Evolutionary conservation across 2,888 invertebrate genomes (phyloP).

Genomic region (Callyntrura sp.): DNA sequence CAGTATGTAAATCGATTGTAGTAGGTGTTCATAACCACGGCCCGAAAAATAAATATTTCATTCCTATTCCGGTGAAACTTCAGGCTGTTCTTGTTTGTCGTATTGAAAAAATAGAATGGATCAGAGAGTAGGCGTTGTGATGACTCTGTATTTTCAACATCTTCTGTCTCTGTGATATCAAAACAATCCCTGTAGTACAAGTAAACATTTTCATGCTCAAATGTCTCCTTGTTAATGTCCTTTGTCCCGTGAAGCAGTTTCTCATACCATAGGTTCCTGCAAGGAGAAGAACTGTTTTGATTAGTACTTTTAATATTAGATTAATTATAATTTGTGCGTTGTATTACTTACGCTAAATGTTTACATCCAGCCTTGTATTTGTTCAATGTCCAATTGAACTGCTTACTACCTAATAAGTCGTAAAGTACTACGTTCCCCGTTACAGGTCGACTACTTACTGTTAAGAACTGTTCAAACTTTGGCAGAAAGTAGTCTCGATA

Average conservation of each 20-base stretch:
- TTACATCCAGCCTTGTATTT: conserved; percentile 73
- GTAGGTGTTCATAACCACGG: conserved; percentile 81
- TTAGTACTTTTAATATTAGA: too few species aligned
- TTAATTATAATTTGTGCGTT: too few species aligned
- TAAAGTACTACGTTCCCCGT: conserved; percentile 81
- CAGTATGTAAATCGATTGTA: conserved; percentile 82
- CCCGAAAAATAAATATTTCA: conserved; percentile 81
- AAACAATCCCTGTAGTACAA: conserved; percentile 78
- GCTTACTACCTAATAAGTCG: conserved; percentile 75
- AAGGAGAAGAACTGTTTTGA: too few species aligned
- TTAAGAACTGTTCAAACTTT: conserved; percentile 82
- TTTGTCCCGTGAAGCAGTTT: conserved; percentile 46
- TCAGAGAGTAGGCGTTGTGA: too few species aligned
- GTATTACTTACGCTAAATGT: too few species aligned
- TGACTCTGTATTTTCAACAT: too few species aligned
- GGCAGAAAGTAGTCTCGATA: conserved; percentile 79
- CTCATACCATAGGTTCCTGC: conserved; percentile 73
- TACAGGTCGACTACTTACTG: conserved; percentile 74
- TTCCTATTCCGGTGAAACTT: conserved; percentile 79
- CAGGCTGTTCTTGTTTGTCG: conserved; percentile 79
- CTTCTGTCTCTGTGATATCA: background rate
- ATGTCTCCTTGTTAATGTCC: conserved; percentile 37
- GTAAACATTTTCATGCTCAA: conserved; percentile 78
- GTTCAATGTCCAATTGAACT: conserved; percentile 66
- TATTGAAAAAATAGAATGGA: conserved; percentile 75